Percentiles rank a stretch among this genome's conserved stretches.
These are phyloP conservation scores for Zaprionus davidi DNA, from an alignment of 1,140 invertebrate genomes.

Conservation along the genomic window DNA sequence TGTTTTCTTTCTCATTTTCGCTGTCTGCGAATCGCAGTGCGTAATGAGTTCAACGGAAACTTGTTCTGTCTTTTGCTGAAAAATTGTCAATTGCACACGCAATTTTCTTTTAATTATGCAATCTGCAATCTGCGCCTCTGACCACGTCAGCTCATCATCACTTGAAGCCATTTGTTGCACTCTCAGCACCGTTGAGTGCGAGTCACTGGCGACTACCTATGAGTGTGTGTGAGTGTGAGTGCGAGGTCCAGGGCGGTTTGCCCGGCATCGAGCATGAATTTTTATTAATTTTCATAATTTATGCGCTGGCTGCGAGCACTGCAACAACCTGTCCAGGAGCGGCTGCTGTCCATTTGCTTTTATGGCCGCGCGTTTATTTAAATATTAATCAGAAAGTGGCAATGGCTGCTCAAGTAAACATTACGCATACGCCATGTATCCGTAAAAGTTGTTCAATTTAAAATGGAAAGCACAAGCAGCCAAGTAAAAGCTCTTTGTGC, in stretches of 20 bases:
- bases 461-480: slow-evolving; percentile 45
- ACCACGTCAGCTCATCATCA: slow-evolving; percentile 75
- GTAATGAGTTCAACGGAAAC: slow-evolving; percentile 36
- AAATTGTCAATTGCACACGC: slow-evolving; percentile 52
- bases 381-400: slow-evolving; percentile 82
- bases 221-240: neutral
- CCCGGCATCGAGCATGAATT: slow-evolving; percentile 57
- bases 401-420: slow-evolving; percentile 65
- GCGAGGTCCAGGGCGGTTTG: slow-evolving; percentile 3
- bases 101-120: slow-evolving; percentile 72
- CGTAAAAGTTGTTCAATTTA: slow-evolving; percentile 59
- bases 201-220: neutral
- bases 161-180: slow-evolving; percentile 51
- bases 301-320: slow-evolving; percentile 42
- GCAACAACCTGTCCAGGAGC: slow-evolving; percentile 1
- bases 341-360: slow-evolving; percentile 61
- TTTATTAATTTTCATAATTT: slow-evolving; percentile 83
- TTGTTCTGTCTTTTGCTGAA: slow-evolving; percentile 12
- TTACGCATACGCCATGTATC: slow-evolving; percentile 61
- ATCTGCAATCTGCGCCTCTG: slow-evolving; percentile 52
- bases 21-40: neutral
- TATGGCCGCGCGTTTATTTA: slow-evolving; percentile 75
- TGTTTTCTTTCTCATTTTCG: neutral
- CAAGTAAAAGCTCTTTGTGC: neutral
- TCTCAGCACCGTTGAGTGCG: neutral